Percentiles rank a stretch among this genome's conserved stretches.
phyloP scores from a whole-genome alignment of 2,797 vertebrate genomes.

The Myripristis murdjan region DNA sequence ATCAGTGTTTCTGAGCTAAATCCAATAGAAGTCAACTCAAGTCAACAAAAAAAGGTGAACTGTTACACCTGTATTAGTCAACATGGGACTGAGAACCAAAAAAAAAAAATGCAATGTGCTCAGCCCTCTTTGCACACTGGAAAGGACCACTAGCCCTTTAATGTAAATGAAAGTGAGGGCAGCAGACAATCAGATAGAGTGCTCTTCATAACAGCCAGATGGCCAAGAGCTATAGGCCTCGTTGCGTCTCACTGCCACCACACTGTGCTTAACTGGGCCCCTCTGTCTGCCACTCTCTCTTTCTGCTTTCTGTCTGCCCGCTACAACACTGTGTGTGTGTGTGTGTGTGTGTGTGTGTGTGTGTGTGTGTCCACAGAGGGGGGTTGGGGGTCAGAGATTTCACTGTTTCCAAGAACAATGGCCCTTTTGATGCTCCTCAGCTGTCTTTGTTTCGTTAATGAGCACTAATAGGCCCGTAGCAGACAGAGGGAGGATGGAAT shows the following conservation, averaged over 20 bases:
- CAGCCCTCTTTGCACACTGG: no score
- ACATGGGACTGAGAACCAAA: neutral
- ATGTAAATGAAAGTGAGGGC: slow-evolving; percentile 43
- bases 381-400: slow-evolving; percentile 63
- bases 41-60: no score
- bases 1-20: no score
- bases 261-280: slow-evolving; percentile 62
- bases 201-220: slow-evolving; percentile 24
- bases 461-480: slow-evolving; percentile 68
- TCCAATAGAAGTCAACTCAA: no score
- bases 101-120: neutral
- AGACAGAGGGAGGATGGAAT: slow-evolving; percentile 69
- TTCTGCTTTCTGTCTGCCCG: slow-evolving; percentile 58
- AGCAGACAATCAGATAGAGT: slow-evolving; percentile 46
- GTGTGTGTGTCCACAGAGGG: slow-evolving; percentile 60
- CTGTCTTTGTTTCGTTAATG: slow-evolving; percentile 76
- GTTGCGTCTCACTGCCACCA: slow-evolving; percentile 41
- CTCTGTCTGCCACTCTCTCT: slow-evolving; percentile 81
- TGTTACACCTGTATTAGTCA: no score
- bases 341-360: slow-evolving; percentile 42
- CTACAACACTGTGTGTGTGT: slow-evolving; percentile 62
- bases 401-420: slow-evolving; percentile 81
- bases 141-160: neutral
- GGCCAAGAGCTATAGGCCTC: slow-evolving; percentile 45
- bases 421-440: slow-evolving; percentile 80